Evolutionary conservation across 2,888 invertebrate species (phyloP), one percentile per base, ranked within the genome.

Genomic region (Folsomia manolachei): DNA sequence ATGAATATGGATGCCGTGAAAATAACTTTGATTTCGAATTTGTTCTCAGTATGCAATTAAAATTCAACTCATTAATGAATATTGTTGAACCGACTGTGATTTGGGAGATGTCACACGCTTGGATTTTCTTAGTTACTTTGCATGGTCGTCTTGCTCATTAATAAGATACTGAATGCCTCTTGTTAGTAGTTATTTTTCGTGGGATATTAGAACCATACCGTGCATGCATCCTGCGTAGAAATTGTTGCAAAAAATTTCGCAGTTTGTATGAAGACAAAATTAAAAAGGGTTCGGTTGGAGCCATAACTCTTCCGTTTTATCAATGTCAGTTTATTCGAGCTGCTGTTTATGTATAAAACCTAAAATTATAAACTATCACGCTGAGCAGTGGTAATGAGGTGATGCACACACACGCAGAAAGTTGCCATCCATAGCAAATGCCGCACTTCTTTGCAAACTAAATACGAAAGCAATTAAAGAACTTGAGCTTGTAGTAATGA

Each of bases 61-160:
- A 68, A 68, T 68, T 68, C 68, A 68, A 56, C 68, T 68, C 68
- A 68, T 68, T 68, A 68, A 56, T 24, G 56, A 67, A 26, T 27
- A 68, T 68, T 68, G 68, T 68, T 68, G 68, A 9, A 53, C 21
- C 23, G 39, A n/a, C n/a, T n/a, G 39, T 39, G 14, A 39, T 39
- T 39, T 4, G 39, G 14, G 14, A 39, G 39, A 14, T 39, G 39
- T 39, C 39, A 39, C 39, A 39, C 39, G 39, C 39, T 39, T 39
- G 14, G 14, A 39, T 39, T n/a, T 39, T 39, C 39, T 39, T 39
- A 39, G n/a, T n/a, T n/a, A n/a, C n/a, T n/a, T n/a, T n/a, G n/a
- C 39, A 39, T 39, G 39, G 39, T 39, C 39, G 4, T 39, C 39
- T 39, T 39, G 14, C 39, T 39, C 39, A 39, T 39, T 39, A 39